Conservation (phyloP, 92 coral and sea anemone genomes). For the Meandrina meandrites region DNA sequence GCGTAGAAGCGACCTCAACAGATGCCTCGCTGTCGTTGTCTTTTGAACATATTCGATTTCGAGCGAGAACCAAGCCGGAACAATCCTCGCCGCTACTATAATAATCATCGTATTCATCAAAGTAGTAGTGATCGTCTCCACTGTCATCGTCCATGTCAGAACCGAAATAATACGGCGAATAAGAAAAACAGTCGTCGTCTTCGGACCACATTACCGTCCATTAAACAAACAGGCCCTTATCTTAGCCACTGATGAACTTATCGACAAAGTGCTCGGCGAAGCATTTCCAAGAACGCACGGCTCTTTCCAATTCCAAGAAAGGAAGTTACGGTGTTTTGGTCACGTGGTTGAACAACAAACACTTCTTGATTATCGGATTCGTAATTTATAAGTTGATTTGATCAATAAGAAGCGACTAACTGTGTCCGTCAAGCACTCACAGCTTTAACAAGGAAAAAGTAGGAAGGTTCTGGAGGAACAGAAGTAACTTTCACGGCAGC, state of each 20-base stretch:
- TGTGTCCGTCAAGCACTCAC: neutral
- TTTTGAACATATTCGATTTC: neutral
- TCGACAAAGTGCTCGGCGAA: neutral
- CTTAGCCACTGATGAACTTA: neutral
- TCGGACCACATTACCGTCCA: constrained; percentile 42
- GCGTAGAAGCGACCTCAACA: neutral
- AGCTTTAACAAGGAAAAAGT: neutral
- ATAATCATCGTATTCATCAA: constrained; percentile 12
- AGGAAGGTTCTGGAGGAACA: neutral
- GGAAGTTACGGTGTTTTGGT: neutral
- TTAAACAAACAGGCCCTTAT: neutral
- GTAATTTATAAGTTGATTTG: neutral
- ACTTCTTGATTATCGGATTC: neutral
- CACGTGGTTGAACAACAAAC: constrained; percentile 9
- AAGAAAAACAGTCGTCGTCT: constrained; percentile 30
- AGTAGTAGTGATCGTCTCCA: constrained; percentile 8
- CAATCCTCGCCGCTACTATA: constrained; percentile 27
- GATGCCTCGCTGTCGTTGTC: constrained; percentile 5
- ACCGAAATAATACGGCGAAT: constrained; percentile 31
- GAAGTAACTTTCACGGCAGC: neutral
- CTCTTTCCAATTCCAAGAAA: neutral
- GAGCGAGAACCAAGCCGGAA: neutral
- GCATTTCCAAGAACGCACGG: neutral
- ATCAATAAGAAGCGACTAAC: neutral
- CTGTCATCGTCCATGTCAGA: constrained; percentile 40